Base-by-base conservation (phyloP, 2,888 invertebrate genomes). In the Anorthoa munda region DNA sequence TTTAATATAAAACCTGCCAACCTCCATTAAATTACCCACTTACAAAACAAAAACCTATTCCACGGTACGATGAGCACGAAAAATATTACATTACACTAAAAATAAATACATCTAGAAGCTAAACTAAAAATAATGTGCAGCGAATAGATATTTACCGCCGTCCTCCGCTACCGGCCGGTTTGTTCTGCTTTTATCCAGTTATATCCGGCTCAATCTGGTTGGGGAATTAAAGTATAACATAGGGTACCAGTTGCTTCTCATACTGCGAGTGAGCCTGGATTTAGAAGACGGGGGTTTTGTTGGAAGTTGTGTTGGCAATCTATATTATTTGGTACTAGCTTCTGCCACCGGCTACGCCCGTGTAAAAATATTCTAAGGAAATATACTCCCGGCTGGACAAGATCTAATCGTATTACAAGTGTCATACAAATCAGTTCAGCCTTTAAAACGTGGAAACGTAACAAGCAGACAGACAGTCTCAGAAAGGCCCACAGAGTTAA, bases 181-280 rank as follows among this genome's bases (percentile, higher is more conserved):
- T 79, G 77, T 83, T 86, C 88, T 82, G 82, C 83, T 83, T 87
- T 82, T 86, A 88, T 88, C 84, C 85, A 72, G 84, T 88, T 84
- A 82, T 85, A 83, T 87, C 88, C 87, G 84, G 85, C 83, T 86
- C 84, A 84, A 84, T 82, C 82, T 75, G 75, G 74, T 72, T 78
- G 68, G 72, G 79, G 82, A 77, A 86, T 77, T 84, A 86, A 76
- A 84, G 84, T 86, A 79, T 78, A 81, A 81, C 65, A 71, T 72
- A 58, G 23, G 69, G 68, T 72, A 75, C 83, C 72, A 85, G 73
- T 75, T 75, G 76, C 73, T 74, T 65, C 79, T 70, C 56, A 73
- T 79, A 69, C 55, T n/a, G 58, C 11, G 59, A 31, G 64, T 67
- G 70, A 83, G 67, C 65, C 58, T 45, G 84, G 84, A 66, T 80